These are phyloP conservation scores for Papilio xuthus DNA, from an alignment of 1,140 invertebrate genomes.

Conservation along the genomic window DNA sequence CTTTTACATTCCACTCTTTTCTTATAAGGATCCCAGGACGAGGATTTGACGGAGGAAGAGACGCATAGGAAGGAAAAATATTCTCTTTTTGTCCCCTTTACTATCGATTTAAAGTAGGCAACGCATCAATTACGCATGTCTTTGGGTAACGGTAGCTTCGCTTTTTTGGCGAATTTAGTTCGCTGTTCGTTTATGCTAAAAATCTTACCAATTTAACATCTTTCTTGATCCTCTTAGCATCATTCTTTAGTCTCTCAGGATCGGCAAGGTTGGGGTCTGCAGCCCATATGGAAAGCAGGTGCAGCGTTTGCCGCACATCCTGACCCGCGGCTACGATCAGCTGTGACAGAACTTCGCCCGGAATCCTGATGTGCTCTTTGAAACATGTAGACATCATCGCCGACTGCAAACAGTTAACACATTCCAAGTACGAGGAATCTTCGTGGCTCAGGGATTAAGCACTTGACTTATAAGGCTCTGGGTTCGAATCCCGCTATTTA, in stretches of 20 bases:
- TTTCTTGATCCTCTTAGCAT: slow-evolving; percentile 86
- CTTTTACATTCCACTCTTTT: too few species aligned
- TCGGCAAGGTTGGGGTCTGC: slow-evolving; percentile 82
- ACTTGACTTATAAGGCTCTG: too few species aligned
- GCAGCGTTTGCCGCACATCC: slow-evolving; percentile 96
- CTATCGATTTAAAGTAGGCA: too few species aligned
- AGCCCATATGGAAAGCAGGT: slow-evolving; percentile 91
- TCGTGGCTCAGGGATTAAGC: too few species aligned
- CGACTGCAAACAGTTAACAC: slow-evolving; percentile 79
- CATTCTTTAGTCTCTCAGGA: slow-evolving; percentile 77
- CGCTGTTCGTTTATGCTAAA: too few species aligned
- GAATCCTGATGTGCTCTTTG: slow-evolving; percentile 95
- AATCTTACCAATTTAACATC: slow-evolving; percentile 89
- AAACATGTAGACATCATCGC: slow-evolving; percentile 95
- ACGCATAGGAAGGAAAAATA: too few species aligned
- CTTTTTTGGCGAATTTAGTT: too few species aligned
- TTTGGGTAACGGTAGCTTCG: background rate
- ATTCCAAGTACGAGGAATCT: background rate
- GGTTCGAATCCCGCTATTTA: too few species aligned
- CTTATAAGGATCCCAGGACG: too few species aligned
- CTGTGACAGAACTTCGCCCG: slow-evolving; percentile 88
- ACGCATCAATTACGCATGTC: too few species aligned
- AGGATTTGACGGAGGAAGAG: too few species aligned
- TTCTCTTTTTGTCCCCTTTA: too few species aligned
- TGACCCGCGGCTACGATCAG: slow-evolving; percentile 95